phyloP scores from a whole-genome alignment of 2,888 invertebrate species.

The Kryphioiulus occultus region DNA sequence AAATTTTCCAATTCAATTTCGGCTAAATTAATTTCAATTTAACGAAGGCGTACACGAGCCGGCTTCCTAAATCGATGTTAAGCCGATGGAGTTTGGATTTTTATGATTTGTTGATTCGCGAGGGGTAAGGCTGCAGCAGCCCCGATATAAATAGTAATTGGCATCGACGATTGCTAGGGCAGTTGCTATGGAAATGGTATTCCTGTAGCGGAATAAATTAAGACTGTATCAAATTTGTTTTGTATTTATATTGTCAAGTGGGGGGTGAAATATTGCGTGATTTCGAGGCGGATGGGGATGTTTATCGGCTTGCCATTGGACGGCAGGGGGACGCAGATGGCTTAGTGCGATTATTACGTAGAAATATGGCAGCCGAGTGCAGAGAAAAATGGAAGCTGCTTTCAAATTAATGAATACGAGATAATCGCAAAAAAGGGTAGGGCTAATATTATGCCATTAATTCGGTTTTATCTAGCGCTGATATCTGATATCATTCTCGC shows the following conservation, averaged over 20 bases:
- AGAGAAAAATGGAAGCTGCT: neutral
- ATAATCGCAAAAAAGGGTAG: neutral
- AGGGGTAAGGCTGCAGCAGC: neutral
- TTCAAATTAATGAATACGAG: slow-evolving; percentile 6
- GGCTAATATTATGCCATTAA: slow-evolving; percentile 12
- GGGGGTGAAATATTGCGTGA: slow-evolving; percentile 19
- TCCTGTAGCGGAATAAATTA: slow-evolving; percentile 3
- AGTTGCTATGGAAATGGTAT: slow-evolving; percentile 19
- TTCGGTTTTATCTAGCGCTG: neutral
- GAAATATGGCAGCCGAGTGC: neutral
- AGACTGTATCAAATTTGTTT: slow-evolving; percentile 35
- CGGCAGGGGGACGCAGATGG: neutral
- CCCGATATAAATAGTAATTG: neutral
- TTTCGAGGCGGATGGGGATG: neutral
- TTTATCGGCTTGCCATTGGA: neutral
- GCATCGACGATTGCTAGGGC: neutral
- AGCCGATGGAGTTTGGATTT: slow-evolving; percentile 14
- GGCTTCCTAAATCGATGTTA: slow-evolving; percentile 10
- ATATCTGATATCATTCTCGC: neutral
- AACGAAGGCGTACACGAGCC: neutral
- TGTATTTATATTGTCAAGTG: neutral
- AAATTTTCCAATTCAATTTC: slow-evolving; percentile 20
- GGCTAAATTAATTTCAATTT: slow-evolving; percentile 26
- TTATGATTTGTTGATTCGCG: slow-evolving; percentile 35
- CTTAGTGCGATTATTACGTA: neutral